Base-by-base conservation (phyloP, 2,888 invertebrate genomes). In the Temnothorax ravouxi region DNA sequence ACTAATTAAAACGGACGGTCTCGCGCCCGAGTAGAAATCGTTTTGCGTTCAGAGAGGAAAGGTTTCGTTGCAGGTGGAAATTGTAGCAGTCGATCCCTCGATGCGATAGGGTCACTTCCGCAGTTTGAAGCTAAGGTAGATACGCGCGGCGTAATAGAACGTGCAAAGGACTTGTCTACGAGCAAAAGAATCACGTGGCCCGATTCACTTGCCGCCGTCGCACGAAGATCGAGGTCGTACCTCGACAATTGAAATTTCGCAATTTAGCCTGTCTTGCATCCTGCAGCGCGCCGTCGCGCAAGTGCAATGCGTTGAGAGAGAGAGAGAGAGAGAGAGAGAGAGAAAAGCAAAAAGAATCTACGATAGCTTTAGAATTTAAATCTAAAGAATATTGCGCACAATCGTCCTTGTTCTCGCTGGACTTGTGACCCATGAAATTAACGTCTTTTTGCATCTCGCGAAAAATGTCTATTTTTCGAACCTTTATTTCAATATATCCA, bases 161-260 rank as follows among this genome's bases (percentile, higher is more conserved):
- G 74, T 77, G 66, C 83, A 56, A 62, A 75, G 64, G 52, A 25
- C 47, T 54, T 13, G 61, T 34, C 59, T 56, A 59, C 79, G 15
- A 56, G 82, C 47, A 47, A 25, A 59, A 52, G 44, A 44, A 72
- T 84, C 86, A 80, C 83, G 81, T 83, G 77, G 69, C 61, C 44
- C 66, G 75, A 77, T 82, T 81, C 82, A 79, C 85, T 75, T 83
- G 83, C 69, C 76, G 84, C 82, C 44, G 66, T 81, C 59, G 67
- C 84, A 50, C 86, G 89, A 90, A 90, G 88, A 90, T 90, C 90
- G 90, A 90, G 90, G 90, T 89, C 89, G 87, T 79, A 77, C 80
- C 87, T 88, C 86, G 89, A 86, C 87, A 87, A 87, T 88, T 86
- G 86, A 85, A 80, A 88, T 89, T 87, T 88, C 87, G 88, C 86